Evolutionary conservation across 2,797 vertebrate genomes (phyloP).

Genomic region (Eupleurogrammus muticus): DNA sequence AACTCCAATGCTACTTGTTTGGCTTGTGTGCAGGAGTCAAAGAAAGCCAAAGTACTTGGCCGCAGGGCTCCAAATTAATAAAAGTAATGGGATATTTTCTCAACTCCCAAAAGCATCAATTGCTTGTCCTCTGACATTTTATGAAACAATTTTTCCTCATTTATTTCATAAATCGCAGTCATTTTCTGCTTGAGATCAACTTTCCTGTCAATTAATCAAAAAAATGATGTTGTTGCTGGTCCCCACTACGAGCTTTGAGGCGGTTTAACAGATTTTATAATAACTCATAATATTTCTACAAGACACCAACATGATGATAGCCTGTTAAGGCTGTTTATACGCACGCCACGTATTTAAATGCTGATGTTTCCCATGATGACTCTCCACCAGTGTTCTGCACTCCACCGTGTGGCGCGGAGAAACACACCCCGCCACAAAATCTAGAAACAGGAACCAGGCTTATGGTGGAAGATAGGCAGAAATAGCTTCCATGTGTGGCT

Average conservation of each 20-base stretch:
- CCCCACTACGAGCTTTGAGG: slow-evolving; percentile 1
- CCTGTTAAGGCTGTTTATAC: slow-evolving; percentile 6
- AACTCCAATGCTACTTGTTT: slow-evolving; percentile 25
- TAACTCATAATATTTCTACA: slow-evolving; percentile 3
- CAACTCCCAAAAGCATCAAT: slow-evolving; percentile 21
- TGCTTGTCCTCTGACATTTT: slow-evolving; percentile 16
- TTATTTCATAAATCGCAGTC: slow-evolving; percentile 25
- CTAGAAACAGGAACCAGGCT: slow-evolving; percentile 31
- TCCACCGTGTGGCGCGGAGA: slow-evolving; percentile 35
- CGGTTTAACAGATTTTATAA: slow-evolving; percentile 5
- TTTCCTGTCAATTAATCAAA: slow-evolving; percentile 1
- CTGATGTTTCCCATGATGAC: slow-evolving; percentile 23
- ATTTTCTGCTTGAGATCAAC: slow-evolving; percentile 20
- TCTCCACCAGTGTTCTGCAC: slow-evolving; percentile 14
- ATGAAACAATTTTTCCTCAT: slow-evolving; percentile 19
- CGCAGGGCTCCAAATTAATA: neutral
- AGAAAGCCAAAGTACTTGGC: slow-evolving; percentile 28
- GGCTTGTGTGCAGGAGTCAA: slow-evolving; percentile 13
- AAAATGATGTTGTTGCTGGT: slow-evolving; percentile 4
- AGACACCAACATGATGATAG: slow-evolving; percentile 5
- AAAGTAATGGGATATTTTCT: slow-evolving; percentile 29
- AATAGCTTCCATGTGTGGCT: slow-evolving; percentile 67
- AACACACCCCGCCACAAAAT: slow-evolving; percentile 33
- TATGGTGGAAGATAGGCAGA: slow-evolving; percentile 29
- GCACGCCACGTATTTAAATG: slow-evolving; percentile 9